Evolutionary conservation across 2,113 vertebrate species (phyloP), one percentile per base, ranked within the genome.

Genomic region (Psammodynastes pulverulentus): DNA sequence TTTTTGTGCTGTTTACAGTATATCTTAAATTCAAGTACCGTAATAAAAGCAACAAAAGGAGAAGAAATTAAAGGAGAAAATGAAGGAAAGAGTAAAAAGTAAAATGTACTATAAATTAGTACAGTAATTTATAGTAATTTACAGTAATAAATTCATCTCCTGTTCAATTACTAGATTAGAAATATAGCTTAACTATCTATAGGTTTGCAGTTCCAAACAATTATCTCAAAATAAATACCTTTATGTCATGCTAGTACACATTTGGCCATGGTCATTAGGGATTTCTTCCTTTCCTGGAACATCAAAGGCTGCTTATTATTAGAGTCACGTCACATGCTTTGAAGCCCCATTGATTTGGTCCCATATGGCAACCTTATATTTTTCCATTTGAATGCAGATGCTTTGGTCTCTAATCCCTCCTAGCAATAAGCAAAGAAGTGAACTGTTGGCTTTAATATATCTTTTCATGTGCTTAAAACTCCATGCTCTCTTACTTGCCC

Each of bases 221-320:
- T 84, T 3, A 3, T 13, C 17, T 3, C 12, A 39, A 89, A 93
- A 89, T 89, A 92, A 79, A 46, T 86, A 26, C 0, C 0, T 46
- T 89, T 21, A 0, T 51, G 34, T 90, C n/a, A 17, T 67, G 39
- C 67, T 23, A 8, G 51, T 93, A 10, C 45, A 90, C 23, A 92
- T 12, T 43, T 92, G 53, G 86, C 92, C 34, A 52, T 67, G 49
- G 84, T 67, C 53, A 17, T 91, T 89, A 86, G 87, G 9, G 26
- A 53, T 88, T 85, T 45, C 86, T 93, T 89, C 93, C 93, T 54
- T 92, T 88, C 46, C 90, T 58, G 48, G 92, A 93, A 90, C 91
- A 92, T 92, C 87, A 92, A 89, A 89, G 79, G 13, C 39, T 91
- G 17, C 72, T 45, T 13, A 2, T 90, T 96, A 54, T 91, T 92